Base-by-base conservation (phyloP, 2,797 vertebrate species). In the Pelobates cultripes region DNA sequence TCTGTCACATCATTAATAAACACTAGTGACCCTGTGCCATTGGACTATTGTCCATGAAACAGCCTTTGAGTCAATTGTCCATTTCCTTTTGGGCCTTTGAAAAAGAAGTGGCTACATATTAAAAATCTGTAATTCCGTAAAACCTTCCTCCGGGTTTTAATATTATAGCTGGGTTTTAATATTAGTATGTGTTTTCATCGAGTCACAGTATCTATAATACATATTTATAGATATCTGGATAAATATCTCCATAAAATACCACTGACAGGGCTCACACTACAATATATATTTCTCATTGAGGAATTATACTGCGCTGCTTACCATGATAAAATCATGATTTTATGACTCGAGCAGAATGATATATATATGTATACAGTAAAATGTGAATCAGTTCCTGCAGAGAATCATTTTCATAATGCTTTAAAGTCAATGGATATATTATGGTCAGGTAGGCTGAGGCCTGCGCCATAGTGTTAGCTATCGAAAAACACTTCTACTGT, bases 271-370 rank as follows among this genome's bases (percentile, higher is more conserved):
- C 69, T 17, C 43, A 64, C 70, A 47, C 45, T 47, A 60, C 63
- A 45, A 78, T 83, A 70, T 83, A 77, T 78, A 53, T 74, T 78
- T 42, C 75, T 83, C 66, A 78, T 70, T 74, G 76, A 83, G 70
- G 77, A 78, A 83, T 83, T 69, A 78, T 74, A n/a, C 76, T 69
- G 43, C 43, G 69, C 8, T 75, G 64, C 74, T 77, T 68, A 43
- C 28, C 43, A 78, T 83, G 81, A 83, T 83, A 57, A 60, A 78
- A 74, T 74, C 71, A 43, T 61, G 64, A 69, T 73, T 78, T 74
- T 73, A 83, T 78, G 70, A 70, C 63, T 6, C 3, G 9, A 57
- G 14, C 55, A 57, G 14, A 57, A 57, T 57, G 14, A 51, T 51
- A 5, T 51, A 57, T 73, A 57, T 14, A 57, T 57, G 13, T 57